A percentile compares a stretch with the other conserved stretches of the same genome.
Conservation (phyloP, 2,797 vertebrate species). For the Pelobates cultripes region DNA sequence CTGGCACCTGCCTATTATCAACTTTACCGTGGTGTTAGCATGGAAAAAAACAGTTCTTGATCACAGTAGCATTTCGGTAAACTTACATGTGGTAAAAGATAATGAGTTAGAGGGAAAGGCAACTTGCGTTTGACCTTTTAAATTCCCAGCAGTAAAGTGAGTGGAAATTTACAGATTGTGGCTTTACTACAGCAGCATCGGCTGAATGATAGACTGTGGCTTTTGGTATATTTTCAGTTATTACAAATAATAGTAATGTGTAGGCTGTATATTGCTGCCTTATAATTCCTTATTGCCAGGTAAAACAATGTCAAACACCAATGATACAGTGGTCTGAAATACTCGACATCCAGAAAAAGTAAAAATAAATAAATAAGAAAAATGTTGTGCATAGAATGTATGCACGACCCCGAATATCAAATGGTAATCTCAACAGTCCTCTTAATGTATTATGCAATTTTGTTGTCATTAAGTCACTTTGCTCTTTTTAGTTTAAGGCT, state of each 20-base stretch:
- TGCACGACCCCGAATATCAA: too few relatives aligned
- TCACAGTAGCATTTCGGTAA: neutral
- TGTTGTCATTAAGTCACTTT: too few relatives aligned
- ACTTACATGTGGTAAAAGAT: neutral
- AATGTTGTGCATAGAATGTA: too few relatives aligned
- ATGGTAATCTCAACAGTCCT: too few relatives aligned
- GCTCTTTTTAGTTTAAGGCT: too few relatives aligned
- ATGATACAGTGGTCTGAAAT: too few relatives aligned
- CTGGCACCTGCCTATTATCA: neutral
- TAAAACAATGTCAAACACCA: too few relatives aligned
- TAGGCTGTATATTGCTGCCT: conserved; percentile 7
- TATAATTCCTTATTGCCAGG: conserved; percentile 26
- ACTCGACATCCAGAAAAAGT: too few relatives aligned
- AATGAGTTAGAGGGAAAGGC: neutral
- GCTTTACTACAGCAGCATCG: neutral
- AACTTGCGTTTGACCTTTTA: conserved; percentile 8
- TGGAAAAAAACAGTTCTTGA: neutral
- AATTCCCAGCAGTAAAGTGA: conserved; percentile 15
- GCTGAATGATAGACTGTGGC: neutral
- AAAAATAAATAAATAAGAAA: too few relatives aligned
- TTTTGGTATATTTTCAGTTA: neutral
- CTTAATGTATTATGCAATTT: too few relatives aligned
- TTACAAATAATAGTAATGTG: neutral
- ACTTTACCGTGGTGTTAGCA: neutral
- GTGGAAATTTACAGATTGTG: neutral